Base-by-base conservation (phyloP, 2,888 invertebrate species). In the Augochlorella aurata region DNA sequence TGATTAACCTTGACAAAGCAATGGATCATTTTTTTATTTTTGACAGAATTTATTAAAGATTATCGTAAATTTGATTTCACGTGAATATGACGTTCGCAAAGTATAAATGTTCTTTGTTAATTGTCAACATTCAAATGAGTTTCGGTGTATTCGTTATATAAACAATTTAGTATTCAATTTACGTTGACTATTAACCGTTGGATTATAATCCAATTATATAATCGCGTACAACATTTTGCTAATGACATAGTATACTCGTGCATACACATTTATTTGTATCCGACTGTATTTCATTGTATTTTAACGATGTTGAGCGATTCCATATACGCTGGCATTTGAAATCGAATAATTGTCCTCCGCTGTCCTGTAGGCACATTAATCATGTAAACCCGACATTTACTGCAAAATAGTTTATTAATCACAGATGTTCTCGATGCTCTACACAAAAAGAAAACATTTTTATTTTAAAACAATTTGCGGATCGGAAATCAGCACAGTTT, bases 381-480 rank as follows among this genome's bases (percentile, higher is more conserved):
- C n/a, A 49, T 10, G 9, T 68, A 49, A 16, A 49, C 0, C 14
- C n/a, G 18, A 21, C 38, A 38, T 38, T 4, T 52, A 69, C 29
- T 52, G 52, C n/a, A 52, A 69, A 69, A 52, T 69, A 69, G 69
- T 69, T 69, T 69, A 52, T 69, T 52, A 52, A 52, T 29, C 47
- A 29, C 49, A 68, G 24, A 50, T 29, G 29, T 49, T 68, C 49
- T 29, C 16, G 24, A 68, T 68, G 45, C 18, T 50, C 5, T 68
- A 29, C 29, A 68, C 49, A 68, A 38, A 67, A 63, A 38, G 49
- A 68, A n/a, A 50, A 68, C 38, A 63, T 63, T 50, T 38, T 50
- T 50, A 50, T 50, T 24, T 49, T 10, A 50, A 68, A 4, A 10
- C 18, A 10, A 68, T 18, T 49, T 10, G 24, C 16, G 18, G 49